Conservation (phyloP, 2,888 invertebrate species). For the Phrixothrix hirtus region DNA sequence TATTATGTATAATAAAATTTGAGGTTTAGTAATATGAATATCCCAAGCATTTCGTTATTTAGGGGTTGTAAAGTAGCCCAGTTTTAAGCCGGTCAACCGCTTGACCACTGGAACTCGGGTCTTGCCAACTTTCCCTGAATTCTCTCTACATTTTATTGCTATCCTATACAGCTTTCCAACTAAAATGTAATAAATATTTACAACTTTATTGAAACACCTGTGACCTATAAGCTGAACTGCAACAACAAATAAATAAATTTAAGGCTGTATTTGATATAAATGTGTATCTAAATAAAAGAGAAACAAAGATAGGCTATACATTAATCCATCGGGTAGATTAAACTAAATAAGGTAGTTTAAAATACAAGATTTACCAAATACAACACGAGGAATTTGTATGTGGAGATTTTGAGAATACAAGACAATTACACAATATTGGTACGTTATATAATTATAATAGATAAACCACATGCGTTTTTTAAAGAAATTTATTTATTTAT, state of each 20-base stretch:
- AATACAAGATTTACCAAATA: too few relatives aligned
- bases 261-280: not conserved
- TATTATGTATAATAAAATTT: constrained; percentile 26
- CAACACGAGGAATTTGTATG: too few relatives aligned
- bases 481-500: too few relatives aligned
- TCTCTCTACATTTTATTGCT: constrained; percentile 25
- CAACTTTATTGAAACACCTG: constrained; percentile 27
- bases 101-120: constrained; percentile 29
- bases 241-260: constrained; percentile 2
- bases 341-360: too few relatives aligned
- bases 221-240: constrained; percentile 10
- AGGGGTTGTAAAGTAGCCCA: constrained; percentile 27
- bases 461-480: too few relatives aligned
- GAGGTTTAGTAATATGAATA: constrained; percentile 27
- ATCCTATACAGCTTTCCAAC: constrained; percentile 9
- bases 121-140: constrained; percentile 21
- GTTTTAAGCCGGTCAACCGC: constrained; percentile 27
- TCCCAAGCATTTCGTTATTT: constrained; percentile 25
- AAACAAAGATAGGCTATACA: too few relatives aligned
- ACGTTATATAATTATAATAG: too few relatives aligned
- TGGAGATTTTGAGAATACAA: too few relatives aligned
- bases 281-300: too few relatives aligned
- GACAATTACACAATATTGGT: too few relatives aligned
- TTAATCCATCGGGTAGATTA: too few relatives aligned
- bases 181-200: constrained; percentile 26